phyloP scores from a whole-genome alignment of 2,888 invertebrate species.

The Phalangium opilio region DNA sequence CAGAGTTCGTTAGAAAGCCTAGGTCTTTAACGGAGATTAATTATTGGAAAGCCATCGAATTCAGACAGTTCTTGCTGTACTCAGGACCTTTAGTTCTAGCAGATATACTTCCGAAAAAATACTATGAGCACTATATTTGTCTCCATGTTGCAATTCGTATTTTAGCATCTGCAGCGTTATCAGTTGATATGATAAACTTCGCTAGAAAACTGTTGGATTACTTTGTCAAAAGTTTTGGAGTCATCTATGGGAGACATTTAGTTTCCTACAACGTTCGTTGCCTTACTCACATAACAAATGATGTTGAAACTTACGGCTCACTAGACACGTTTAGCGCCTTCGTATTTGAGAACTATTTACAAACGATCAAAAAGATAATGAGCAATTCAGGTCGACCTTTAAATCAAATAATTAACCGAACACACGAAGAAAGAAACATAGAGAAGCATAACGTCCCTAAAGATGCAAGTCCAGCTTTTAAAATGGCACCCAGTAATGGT shows the following conservation, averaged over 20 bases:
- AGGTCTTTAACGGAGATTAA: slow-evolving; percentile 20
- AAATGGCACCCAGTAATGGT: not conserved
- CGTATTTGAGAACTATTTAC: slow-evolving; percentile 21
- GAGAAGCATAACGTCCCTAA: too few relatives aligned
- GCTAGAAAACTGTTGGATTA: not conserved
- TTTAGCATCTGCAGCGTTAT: slow-evolving; percentile 4
- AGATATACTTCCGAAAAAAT: slow-evolving; percentile 9
- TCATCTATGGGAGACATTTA: slow-evolving; percentile 19
- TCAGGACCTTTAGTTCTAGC: slow-evolving; percentile 21
- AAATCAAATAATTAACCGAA: not conserved
- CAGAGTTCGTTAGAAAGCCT: slow-evolving; percentile 23
- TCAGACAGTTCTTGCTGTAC: slow-evolving; percentile 22
- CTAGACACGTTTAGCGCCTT: slow-evolving; percentile 21
- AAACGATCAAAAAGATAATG: slow-evolving; percentile 16
- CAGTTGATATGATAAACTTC: too few relatives aligned
- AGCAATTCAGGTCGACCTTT: slow-evolving; percentile 1
- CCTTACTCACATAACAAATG: slow-evolving; percentile 21
- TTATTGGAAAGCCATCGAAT: slow-evolving; percentile 25
- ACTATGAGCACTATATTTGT: slow-evolving; percentile 21
- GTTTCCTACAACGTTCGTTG: slow-evolving; percentile 24
- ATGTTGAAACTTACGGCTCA: slow-evolving; percentile 19
- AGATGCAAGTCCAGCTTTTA: not conserved
- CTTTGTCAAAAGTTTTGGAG: slow-evolving; percentile 19
- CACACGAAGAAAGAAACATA: not conserved
- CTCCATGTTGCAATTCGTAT: slow-evolving; percentile 19